Evolutionary conservation across 2,797 vertebrate genomes (phyloP).

Genomic region (Rhinoraja longicauda): DNA sequence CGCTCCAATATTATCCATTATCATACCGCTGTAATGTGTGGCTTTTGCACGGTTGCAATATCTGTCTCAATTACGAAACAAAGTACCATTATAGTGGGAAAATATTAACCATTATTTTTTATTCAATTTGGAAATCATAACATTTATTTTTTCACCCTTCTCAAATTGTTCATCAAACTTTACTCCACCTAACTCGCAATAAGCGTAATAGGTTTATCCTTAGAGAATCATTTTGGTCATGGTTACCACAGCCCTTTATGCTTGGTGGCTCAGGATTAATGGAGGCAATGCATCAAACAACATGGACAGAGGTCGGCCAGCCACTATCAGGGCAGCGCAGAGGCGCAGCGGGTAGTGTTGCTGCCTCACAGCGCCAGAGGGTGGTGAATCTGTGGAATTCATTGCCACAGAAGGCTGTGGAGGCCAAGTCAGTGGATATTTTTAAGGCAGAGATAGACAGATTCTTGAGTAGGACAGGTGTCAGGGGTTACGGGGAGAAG

Average conservation of each 20-base stretch:
- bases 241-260: background rate
- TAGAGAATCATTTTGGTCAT: background rate
- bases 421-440: too few species aligned
- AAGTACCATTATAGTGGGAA: background rate
- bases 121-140: slow-evolving; percentile 4
- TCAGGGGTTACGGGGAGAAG: too few species aligned
- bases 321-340: background rate
- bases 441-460: too few species aligned
- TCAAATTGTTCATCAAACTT: background rate
- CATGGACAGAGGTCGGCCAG: background rate
- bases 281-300: background rate
- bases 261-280: background rate
- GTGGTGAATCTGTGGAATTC: too few species aligned
- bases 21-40: background rate
- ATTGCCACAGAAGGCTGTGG: too few species aligned
- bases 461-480: too few species aligned
- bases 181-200: background rate
- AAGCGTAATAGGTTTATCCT: background rate
- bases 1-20: background rate
- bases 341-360: too few species aligned
- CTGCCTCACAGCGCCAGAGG: too few species aligned
- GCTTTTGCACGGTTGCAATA: background rate
- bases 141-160: background rate
- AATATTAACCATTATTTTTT: background rate
- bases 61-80: background rate